Percentiles rank a stretch among this genome's conserved stretches.
Evolutionary conservation across 2,888 invertebrate genomes (phyloP).

Genomic region (Nomada hirtipes): DNA sequence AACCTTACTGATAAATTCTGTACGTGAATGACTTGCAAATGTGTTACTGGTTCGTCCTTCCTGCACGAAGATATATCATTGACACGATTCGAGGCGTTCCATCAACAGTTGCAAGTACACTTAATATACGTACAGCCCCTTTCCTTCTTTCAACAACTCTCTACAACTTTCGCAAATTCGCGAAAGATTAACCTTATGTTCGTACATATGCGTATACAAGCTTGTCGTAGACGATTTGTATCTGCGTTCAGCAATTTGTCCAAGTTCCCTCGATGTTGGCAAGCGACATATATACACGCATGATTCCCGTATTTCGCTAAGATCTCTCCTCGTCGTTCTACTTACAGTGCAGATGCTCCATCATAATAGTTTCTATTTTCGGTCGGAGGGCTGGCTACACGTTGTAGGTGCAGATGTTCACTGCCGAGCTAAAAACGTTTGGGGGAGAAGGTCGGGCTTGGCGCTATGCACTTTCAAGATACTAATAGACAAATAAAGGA

Average conservation of each 20-base stretch:
- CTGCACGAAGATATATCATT: conserved; percentile 20
- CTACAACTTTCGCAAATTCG: background rate
- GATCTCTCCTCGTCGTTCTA: conserved; percentile 55
- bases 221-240: background rate
- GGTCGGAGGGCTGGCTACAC: conserved; percentile 64
- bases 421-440: conserved; percentile 56
- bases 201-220: background rate
- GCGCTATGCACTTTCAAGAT: conserved; percentile 37
- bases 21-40: conserved; percentile 41
- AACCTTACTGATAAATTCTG: conserved; percentile 52
- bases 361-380: conserved; percentile 74
- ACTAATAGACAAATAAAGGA: conserved; percentile 52
- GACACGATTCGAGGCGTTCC: conserved; percentile 10
- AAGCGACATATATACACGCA: conserved; percentile 14
- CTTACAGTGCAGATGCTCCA: conserved; percentile 68
- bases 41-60: conserved; percentile 13
- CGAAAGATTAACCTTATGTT: background rate
- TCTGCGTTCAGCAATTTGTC: conserved; percentile 1
- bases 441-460: conserved; percentile 59
- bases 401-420: conserved; percentile 69
- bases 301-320: conserved; percentile 55
- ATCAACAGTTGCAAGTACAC: background rate
- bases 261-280: conserved; percentile 31
- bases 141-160: background rate
- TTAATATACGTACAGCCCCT: background rate